Evolutionary conservation across 2,113 vertebrate genomes (phyloP).

Genomic region (Taurulus bubalis): DNA sequence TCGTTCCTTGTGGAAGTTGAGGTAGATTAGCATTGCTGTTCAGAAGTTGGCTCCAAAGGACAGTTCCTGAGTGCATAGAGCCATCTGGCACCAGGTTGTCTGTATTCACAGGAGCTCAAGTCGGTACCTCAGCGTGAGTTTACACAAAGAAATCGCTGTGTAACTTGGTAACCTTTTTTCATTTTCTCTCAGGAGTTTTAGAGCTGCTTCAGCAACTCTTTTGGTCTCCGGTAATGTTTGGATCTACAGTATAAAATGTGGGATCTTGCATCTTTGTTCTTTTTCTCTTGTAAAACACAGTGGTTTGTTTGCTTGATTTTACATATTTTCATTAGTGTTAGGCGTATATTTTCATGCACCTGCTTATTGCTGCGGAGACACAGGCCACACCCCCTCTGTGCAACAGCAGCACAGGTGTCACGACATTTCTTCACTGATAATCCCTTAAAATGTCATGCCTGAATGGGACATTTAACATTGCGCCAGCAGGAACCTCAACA

Average conservation of each 20-base stretch:
- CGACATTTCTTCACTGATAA: slow-evolving; percentile 18
- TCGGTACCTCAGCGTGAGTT: slow-evolving; percentile 10
- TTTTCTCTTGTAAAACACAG: neutral
- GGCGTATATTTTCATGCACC: neutral
- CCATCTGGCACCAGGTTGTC: slow-evolving; percentile 58
- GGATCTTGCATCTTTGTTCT: neutral
- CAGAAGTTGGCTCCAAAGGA: slow-evolving; percentile 28
- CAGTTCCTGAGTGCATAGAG: slow-evolving; percentile 37
- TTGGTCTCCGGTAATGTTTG: neutral
- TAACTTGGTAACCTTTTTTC: neutral
- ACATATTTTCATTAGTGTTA: neutral
- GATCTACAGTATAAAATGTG: neutral
- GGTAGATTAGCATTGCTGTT: slow-evolving; percentile 45
- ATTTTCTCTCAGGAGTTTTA: neutral
- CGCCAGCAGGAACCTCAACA: neutral
- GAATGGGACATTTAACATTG: too few relatives aligned
- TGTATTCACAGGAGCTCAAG: slow-evolving; percentile 32
- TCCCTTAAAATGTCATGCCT: slow-evolving; percentile 41
- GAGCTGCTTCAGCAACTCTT: neutral
- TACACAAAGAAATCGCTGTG: neutral
- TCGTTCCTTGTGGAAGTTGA: slow-evolving; percentile 37
- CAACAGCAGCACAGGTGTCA: slow-evolving; percentile 15
- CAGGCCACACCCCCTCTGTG: neutral
- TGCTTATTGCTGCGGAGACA: neutral
- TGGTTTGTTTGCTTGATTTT: neutral